These are phyloP conservation scores for Catharus bicknelli DNA, from an alignment of 2,113 vertebrate species.

Conservation along the genomic window DNA sequence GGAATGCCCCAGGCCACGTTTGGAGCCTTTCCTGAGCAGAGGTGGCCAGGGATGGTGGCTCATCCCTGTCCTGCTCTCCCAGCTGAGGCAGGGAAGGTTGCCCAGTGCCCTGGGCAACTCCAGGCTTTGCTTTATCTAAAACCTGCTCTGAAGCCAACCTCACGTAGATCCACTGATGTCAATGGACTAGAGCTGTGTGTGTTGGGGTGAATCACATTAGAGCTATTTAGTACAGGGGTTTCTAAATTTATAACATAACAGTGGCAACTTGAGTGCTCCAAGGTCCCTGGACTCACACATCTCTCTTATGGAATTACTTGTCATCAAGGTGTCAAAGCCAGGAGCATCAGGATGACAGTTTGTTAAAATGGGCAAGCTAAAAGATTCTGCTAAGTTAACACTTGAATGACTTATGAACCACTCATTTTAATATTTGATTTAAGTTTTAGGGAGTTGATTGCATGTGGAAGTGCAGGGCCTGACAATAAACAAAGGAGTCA, in stretches of 20 bases:
- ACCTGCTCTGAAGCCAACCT: background rate
- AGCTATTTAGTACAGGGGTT: background rate
- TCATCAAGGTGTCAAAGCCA: background rate
- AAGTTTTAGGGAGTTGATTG: background rate
- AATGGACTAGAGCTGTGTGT: background rate
- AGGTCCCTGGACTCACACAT: background rate
- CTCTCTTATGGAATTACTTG: background rate
- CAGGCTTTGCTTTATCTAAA: background rate
- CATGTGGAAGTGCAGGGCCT: background rate
- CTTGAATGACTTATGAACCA: slow-evolving; percentile 14
- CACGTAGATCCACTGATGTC: background rate
- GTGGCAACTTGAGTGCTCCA: background rate
- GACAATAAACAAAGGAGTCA: background rate
- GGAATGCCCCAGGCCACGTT: rapidly evolving
- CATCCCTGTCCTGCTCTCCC: background rate
- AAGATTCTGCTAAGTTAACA: slow-evolving; percentile 20
- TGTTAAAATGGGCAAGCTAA: background rate
- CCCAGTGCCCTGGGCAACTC: background rate
- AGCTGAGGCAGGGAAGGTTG: background rate
- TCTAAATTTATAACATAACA: slow-evolving; percentile 18
- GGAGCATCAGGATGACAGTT: background rate
- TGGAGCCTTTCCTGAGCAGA: background rate
- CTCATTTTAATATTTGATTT: slow-evolving; percentile 37
- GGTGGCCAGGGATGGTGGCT: background rate
- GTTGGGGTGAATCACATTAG: background rate